Percentiles rank a stretch among this genome's conserved stretches.
These are phyloP conservation scores for Eptesicus fuscus DNA, from an alignment of 2,113 vertebrate genomes.

Conservation along the genomic window DNA sequence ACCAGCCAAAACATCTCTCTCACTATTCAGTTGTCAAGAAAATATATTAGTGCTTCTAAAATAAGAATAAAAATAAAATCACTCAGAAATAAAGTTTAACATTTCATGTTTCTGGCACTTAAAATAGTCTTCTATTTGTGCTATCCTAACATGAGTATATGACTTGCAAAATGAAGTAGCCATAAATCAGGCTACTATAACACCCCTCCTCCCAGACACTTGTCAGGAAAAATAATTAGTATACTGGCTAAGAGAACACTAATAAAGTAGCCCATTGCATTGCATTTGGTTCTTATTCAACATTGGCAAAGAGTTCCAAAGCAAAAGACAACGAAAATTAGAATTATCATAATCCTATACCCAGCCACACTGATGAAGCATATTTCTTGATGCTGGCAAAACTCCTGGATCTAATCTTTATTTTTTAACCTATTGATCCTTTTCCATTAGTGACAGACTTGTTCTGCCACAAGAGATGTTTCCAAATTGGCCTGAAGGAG, in stretches of 20 bases:
- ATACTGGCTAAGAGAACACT: constrained; percentile 43
- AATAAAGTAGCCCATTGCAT: constrained; percentile 33
- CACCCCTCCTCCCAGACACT: constrained; percentile 51
- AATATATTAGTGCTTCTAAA: constrained; percentile 65
- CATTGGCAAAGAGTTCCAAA: constrained; percentile 60
- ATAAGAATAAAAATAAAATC: constrained; percentile 66
- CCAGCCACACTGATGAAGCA: neutral
- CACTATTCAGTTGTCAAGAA: constrained; percentile 51
- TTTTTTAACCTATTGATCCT: constrained; percentile 54
- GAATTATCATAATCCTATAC: neutral
- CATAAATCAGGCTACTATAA: constrained; percentile 60
- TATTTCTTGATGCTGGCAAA: constrained; percentile 45
- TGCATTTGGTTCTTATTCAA: constrained; percentile 47
- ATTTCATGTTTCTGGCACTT: constrained; percentile 67
- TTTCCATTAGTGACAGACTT: constrained; percentile 53
- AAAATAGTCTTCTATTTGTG: constrained; percentile 65
- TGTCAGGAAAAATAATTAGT: constrained; percentile 63
- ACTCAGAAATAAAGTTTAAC: constrained; percentile 68
- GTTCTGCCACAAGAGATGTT: constrained; percentile 42
- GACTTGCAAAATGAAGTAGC: constrained; percentile 64
- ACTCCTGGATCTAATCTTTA: constrained; percentile 43
- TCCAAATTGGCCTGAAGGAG: constrained; percentile 60
- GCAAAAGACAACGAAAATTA: constrained; percentile 59
- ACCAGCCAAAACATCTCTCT: constrained; percentile 44
- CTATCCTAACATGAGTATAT: constrained; percentile 55